A percentile compares a stretch with the other conserved stretches of the same genome.
phyloP scores from a whole-genome alignment of 2,888 invertebrate species.

The Fragum fragum region DNA sequence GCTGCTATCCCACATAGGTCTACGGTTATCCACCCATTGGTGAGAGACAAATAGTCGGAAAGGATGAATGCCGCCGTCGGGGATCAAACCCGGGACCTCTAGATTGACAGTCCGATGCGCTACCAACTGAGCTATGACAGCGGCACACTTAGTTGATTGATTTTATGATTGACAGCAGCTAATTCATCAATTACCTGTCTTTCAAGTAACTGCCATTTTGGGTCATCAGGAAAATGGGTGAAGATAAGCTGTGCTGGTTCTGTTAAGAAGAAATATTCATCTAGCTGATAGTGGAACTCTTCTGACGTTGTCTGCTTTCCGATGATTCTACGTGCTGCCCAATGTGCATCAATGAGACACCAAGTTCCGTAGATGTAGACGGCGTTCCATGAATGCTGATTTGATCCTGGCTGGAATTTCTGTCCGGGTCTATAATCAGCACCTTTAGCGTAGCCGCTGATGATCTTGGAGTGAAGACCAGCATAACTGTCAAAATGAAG shows the following conservation, averaged over 20 bases:
- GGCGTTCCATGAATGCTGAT: conserved; percentile 87
- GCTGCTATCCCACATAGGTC: too few relatives aligned
- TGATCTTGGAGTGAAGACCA: conserved; percentile 86
- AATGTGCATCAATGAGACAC: conserved; percentile 87
- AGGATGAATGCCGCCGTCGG: too few relatives aligned
- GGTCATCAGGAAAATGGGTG: conserved; percentile 86
- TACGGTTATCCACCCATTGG: too few relatives aligned
- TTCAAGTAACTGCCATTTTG: conserved; percentile 86
- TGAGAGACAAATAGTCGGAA: too few relatives aligned
- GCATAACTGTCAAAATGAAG: conserved; percentile 85
- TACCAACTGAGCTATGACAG: too few relatives aligned
- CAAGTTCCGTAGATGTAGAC: conserved; percentile 86
- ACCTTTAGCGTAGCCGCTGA: conserved; percentile 87
- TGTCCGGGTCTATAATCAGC: conserved; percentile 87
- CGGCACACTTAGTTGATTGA: too few relatives aligned
- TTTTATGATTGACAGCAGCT: too few relatives aligned
- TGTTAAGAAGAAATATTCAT: conserved; percentile 87
- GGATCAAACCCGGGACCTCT: too few relatives aligned
- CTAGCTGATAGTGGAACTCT: conserved; percentile 86
- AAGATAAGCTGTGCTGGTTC: conserved; percentile 86
- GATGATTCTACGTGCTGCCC: conserved; percentile 86
- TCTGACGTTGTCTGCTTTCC: conserved; percentile 85
- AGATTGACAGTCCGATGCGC: too few relatives aligned
- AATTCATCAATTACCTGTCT: background rate
- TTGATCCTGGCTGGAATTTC: conserved; percentile 85